Conservation (phyloP, 1,140 invertebrate species). For the Cepaea nemoralis region DNA sequence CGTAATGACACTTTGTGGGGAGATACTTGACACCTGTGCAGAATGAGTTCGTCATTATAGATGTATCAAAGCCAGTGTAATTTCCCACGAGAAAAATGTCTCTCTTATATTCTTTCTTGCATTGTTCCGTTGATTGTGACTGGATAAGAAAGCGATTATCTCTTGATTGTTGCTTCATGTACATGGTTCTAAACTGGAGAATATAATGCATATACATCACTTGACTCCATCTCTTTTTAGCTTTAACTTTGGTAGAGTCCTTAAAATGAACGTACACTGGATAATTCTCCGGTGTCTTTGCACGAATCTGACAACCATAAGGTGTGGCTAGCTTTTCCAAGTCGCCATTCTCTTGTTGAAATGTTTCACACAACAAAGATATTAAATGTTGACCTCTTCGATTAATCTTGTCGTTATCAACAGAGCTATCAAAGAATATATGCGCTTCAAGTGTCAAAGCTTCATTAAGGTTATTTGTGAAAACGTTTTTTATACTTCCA, state of each 20-base stretch:
- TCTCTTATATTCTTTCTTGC: not conserved
- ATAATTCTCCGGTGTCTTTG: not conserved
- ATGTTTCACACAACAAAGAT: slow-evolving; percentile 46
- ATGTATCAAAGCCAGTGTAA: not conserved
- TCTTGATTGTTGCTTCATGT: not conserved
- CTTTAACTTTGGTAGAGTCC: slow-evolving; percentile 46
- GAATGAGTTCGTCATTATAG: not conserved
- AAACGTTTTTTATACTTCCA: slow-evolving; percentile 49
- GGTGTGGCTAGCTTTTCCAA: slow-evolving; percentile 49
- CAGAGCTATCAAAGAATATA: slow-evolving; percentile 62
- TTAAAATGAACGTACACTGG: slow-evolving; percentile 50
- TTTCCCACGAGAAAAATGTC: not conserved
- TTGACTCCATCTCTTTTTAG: slow-evolving; percentile 55
- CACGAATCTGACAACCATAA: slow-evolving; percentile 56
- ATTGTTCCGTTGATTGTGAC: not conserved
- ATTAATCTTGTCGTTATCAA: slow-evolving; percentile 47
- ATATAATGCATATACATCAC: slow-evolving; percentile 58
- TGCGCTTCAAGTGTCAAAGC: slow-evolving; percentile 56
- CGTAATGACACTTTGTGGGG: not conserved
- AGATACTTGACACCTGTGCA: not conserved
- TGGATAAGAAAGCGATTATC: not conserved
- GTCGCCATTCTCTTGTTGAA: slow-evolving; percentile 41
- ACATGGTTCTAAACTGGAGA: slow-evolving; percentile 39
- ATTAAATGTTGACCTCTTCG: slow-evolving; percentile 58
- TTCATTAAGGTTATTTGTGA: slow-evolving; percentile 42